Evolutionary conservation across 2,113 vertebrate genomes (phyloP).

Genomic region (Smithornis capensis): DNA sequence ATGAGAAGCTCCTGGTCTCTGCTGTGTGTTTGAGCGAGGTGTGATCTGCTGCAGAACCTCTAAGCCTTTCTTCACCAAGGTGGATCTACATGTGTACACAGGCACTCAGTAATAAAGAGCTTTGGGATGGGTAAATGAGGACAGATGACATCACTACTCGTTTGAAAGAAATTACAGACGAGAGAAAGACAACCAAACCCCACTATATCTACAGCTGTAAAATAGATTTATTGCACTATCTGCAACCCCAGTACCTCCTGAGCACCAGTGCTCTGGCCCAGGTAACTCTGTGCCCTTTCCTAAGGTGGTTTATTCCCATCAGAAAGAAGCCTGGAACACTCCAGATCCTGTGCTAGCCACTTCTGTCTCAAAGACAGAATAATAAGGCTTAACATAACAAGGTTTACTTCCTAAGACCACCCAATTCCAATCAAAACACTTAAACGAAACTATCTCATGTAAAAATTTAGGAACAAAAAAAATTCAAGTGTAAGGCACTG

Average conservation of each 20-base stretch:
- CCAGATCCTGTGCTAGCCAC: not conserved
- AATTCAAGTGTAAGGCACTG: not conserved
- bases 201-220: accelerated
- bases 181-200: not conserved
- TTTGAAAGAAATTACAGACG: not conserved
- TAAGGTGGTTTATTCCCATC: not conserved
- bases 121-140: accelerated
- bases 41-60: not conserved
- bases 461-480: not conserved
- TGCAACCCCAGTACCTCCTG: not conserved
- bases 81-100: accelerated
- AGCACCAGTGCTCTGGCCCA: not conserved
- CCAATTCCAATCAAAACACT: not conserved
- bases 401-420: not conserved
- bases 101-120: not conserved
- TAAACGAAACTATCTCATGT: not conserved
- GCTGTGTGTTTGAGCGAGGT: not conserved
- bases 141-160: accelerated
- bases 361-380: not conserved
- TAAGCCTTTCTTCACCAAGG: not conserved
- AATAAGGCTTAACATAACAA: too few species aligned
- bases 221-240: not conserved
- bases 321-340: not conserved
- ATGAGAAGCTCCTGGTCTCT: not conserved
- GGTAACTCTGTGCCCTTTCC: not conserved